phyloP scores from a whole-genome alignment of 2,797 vertebrate species.

The Novumbra hubbsi region DNA sequence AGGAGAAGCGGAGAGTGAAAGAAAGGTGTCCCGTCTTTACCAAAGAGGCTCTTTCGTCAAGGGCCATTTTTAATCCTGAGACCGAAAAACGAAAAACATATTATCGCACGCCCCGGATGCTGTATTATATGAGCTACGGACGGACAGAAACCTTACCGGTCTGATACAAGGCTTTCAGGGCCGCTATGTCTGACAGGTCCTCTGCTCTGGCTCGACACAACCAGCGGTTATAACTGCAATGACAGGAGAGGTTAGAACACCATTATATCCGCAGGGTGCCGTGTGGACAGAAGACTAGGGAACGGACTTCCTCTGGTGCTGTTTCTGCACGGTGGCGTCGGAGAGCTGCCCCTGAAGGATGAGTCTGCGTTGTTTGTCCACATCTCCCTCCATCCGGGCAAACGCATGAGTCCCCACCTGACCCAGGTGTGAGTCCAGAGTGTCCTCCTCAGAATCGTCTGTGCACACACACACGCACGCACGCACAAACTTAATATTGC shows the following conservation, averaged over 20 bases:
- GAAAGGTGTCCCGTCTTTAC: background rate
- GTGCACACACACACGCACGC: conserved; percentile 17
- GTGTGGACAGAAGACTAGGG: background rate
- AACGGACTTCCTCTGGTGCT: conserved; percentile 94
- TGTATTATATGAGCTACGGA: conserved; percentile 19
- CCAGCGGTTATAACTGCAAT: conserved; percentile 92
- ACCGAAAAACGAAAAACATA: conserved; percentile 38
- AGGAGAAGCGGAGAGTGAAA: background rate
- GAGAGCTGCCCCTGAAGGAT: conserved; percentile 94
- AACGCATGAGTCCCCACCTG: conserved; percentile 95
- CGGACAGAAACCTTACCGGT: conserved; percentile 78
- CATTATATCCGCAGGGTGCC: background rate
- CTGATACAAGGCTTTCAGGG: conserved; percentile 95
- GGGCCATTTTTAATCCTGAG: conserved; percentile 43
- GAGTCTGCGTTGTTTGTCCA: conserved; percentile 92
- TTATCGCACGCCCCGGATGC: conserved; percentile 37
- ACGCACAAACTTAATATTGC: background rate
- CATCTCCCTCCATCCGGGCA: conserved; percentile 94
- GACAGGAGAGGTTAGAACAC: conserved; percentile 13
- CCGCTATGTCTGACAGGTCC: conserved; percentile 94
- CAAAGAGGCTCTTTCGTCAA: conserved; percentile 30
- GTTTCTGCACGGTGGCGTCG: conserved; percentile 89
- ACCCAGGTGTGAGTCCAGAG: conserved; percentile 83
- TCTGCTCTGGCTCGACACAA: conserved; percentile 93
- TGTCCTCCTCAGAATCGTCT: conserved; percentile 77